Percentiles rank a stretch among this genome's conserved stretches.
phyloP scores from a whole-genome alignment of 2,113 vertebrate genomes.

The Rhegmatorhina hoffmannsi region DNA sequence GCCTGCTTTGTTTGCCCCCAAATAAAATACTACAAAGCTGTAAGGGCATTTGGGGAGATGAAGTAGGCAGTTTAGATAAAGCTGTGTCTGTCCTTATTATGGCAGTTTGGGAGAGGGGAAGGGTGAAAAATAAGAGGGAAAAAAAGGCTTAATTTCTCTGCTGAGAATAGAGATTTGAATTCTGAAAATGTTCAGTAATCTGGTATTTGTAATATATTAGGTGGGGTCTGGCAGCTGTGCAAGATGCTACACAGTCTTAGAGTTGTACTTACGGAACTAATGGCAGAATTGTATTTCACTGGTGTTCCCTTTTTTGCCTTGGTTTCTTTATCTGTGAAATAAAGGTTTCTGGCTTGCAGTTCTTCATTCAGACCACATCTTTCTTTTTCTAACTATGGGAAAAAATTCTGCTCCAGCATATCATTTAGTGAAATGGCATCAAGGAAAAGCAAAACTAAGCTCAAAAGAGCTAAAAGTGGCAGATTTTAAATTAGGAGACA shows the following conservation, averaged over 20 bases:
- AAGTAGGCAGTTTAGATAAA: not conserved
- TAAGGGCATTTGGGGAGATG: not conserved
- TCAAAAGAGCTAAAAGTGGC: slow-evolving; percentile 1
- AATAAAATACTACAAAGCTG: not conserved
- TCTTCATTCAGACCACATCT: not conserved
- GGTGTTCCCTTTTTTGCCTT: not conserved
- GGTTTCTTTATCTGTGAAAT: not conserved
- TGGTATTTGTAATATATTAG: not conserved
- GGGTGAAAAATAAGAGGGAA: not conserved
- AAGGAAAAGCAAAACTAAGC: slow-evolving; percentile 11
- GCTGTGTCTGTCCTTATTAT: not conserved
- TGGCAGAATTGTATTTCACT: not conserved
- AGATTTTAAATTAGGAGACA: not conserved
- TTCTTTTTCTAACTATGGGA: slow-evolving; percentile 44
- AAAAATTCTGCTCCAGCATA: not conserved
- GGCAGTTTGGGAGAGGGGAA: not conserved
- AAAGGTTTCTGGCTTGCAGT: not conserved
- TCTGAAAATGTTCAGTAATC: not conserved
- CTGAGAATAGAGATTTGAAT: not conserved
- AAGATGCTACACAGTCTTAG: not conserved
- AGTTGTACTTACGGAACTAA: not conserved
- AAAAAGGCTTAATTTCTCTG: not conserved
- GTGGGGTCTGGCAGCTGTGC: not conserved
- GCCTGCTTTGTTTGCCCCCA: not conserved
- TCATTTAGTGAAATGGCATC: slow-evolving; percentile 31